phyloP scores from a whole-genome alignment of 2,797 vertebrate species.

The Myripristis murdjan region DNA sequence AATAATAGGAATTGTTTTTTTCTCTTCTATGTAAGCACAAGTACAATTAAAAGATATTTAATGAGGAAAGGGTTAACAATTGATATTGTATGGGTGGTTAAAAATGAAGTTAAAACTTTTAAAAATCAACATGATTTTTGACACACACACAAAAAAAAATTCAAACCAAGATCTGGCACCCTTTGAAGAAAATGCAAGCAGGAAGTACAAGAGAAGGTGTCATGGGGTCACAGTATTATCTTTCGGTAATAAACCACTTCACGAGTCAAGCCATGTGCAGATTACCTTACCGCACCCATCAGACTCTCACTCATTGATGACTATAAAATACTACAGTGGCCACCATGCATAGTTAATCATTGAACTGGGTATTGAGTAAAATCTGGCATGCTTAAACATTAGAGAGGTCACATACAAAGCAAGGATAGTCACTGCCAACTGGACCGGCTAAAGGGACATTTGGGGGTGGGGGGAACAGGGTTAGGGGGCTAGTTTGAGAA shows the following conservation, averaged over 20 bases:
- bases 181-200: background rate
- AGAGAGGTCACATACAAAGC: slow-evolving; percentile 45
- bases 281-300: background rate
- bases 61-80: too few relatives aligned
- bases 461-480: slow-evolving; percentile 22
- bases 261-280: background rate
- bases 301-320: slow-evolving; percentile 39
- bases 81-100: too few relatives aligned
- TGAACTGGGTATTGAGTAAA: slow-evolving; percentile 61
- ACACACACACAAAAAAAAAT: too few relatives aligned
- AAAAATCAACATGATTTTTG: background rate
- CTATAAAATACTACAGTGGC: slow-evolving; percentile 56
- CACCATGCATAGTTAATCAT: slow-evolving; percentile 72
- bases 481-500: slow-evolving; percentile 37
- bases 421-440: slow-evolving; percentile 9
- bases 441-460: slow-evolving; percentile 10
- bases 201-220: slow-evolving; percentile 4
- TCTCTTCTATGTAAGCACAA: too few relatives aligned
- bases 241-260: slow-evolving; percentile 17
- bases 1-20: background rate
- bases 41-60: too few relatives aligned
- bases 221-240: slow-evolving; percentile 21
- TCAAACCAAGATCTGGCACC: too few relatives aligned
- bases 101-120: too few relatives aligned
- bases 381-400: slow-evolving; percentile 65